phyloP scores from a whole-genome alignment of 2,888 invertebrate genomes.

The Bedellia somnulentella region DNA sequence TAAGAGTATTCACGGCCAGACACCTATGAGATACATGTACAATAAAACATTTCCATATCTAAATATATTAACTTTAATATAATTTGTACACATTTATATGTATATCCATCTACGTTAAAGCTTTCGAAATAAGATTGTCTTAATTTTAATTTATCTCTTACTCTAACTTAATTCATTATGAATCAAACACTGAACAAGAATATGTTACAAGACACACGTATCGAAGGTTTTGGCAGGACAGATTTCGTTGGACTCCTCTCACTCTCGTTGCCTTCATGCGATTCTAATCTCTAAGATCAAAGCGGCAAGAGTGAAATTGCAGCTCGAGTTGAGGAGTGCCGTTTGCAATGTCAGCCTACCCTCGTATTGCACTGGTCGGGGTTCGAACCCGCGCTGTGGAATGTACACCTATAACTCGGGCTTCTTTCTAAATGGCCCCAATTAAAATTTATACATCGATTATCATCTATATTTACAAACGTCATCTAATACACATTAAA shows the following conservation, averaged over 20 bases:
- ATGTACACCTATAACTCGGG: too few relatives aligned
- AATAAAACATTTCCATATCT: conserved; percentile 7
- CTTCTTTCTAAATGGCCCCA: too few relatives aligned
- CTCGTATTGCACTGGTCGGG: too few relatives aligned
- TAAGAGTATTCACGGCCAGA: conserved; percentile 1
- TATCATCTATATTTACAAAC: too few relatives aligned
- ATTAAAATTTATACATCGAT: too few relatives aligned
- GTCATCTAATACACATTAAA: too few relatives aligned
- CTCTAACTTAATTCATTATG: conserved; percentile 22
- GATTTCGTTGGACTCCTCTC: conserved; percentile 17
- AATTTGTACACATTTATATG: conserved; percentile 30
- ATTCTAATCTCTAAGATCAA: too few relatives aligned
- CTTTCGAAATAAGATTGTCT: conserved; percentile 47
- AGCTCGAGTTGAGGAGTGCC: too few relatives aligned
- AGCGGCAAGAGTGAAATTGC: too few relatives aligned
- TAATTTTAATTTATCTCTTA: conserved; percentile 27
- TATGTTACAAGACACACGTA: conserved; percentile 21
- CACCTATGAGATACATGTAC: conserved; percentile 3
- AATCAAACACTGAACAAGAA: conserved; percentile 19
- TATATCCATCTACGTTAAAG: conserved; percentile 32
- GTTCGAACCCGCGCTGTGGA: too few relatives aligned
- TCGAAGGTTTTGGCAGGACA: conserved; percentile 23
- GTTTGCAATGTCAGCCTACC: too few relatives aligned
- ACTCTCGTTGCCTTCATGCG: too few relatives aligned
- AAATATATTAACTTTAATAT: conserved; percentile 17